Evolutionary conservation across 2,888 invertebrate genomes (phyloP).

Genomic region (Therioaphis trifolii): DNA sequence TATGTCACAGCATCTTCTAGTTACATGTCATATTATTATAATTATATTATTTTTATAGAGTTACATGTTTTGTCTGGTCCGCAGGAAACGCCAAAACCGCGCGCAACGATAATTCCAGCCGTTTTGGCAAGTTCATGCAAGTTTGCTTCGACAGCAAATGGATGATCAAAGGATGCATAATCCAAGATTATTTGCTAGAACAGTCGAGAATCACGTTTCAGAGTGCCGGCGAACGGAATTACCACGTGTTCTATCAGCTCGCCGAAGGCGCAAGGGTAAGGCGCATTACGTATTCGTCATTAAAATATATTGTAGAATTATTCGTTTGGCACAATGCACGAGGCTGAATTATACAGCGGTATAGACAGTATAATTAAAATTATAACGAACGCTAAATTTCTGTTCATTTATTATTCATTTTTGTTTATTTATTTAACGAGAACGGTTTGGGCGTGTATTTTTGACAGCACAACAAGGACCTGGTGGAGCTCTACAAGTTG

Average conservation of each 20-base stretch:
- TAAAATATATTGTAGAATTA: not conserved
- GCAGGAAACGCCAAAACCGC: conserved; percentile 93
- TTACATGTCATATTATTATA: too few relatives aligned
- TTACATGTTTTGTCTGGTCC: not conserved
- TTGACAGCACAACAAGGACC: conserved; percentile 74
- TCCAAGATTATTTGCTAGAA: conserved; percentile 90
- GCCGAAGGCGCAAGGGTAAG: conserved; percentile 84
- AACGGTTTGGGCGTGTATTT: too few relatives aligned
- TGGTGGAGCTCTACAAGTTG: conserved; percentile 79
- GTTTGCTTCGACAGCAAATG: conserved; percentile 89
- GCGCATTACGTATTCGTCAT: not conserved
- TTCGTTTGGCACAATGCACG: conserved; percentile 63
- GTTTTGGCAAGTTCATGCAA: conserved; percentile 96
- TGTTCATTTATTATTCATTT: not conserved
- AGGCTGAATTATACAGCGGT: too few relatives aligned
- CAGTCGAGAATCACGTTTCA: conserved; percentile 92
- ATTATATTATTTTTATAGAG: too few relatives aligned
- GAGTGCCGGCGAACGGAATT: conserved; percentile 86
- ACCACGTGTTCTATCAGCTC: conserved; percentile 91
- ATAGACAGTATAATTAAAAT: too few relatives aligned
- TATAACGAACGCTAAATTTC: too few relatives aligned
- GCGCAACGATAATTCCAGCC: conserved; percentile 90
- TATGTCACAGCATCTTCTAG: too few relatives aligned
- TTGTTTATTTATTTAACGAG: too few relatives aligned
- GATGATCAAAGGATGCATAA: conserved; percentile 90